Conservation (phyloP, 2,888 invertebrate species). For the Dromius quadrimaculatus region DNA sequence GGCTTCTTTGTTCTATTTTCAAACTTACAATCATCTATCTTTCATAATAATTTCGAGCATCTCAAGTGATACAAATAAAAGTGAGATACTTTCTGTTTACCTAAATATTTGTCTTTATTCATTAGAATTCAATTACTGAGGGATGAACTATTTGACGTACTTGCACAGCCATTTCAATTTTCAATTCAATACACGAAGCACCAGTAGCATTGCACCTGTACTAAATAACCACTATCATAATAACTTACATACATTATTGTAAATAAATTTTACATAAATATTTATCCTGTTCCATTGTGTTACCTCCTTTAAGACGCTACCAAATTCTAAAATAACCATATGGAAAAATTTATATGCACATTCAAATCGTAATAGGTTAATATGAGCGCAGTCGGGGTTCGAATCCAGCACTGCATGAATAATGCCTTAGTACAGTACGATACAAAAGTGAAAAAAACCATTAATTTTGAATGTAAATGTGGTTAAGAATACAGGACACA, state of each 20-base stretch:
- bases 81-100: no score
- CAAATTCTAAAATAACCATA: slow-evolving; percentile 7
- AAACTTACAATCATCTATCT: no score
- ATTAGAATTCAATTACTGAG: no score
- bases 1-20: no score
- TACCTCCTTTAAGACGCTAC: not conserved
- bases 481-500: slow-evolving; percentile 16
- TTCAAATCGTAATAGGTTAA: slow-evolving; percentile 16
- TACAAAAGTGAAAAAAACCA: slow-evolving; percentile 14
- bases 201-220: not conserved
- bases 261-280: slow-evolving; percentile 6
- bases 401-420: slow-evolving; percentile 3
- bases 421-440: slow-evolving; percentile 1
- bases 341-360: slow-evolving; percentile 18
- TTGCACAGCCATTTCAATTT: no score
- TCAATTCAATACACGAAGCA: slow-evolving; percentile 1
- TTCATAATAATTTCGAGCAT: no score
- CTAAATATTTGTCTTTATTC: no score
- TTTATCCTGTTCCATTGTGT: not conserved
- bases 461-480: slow-evolving; percentile 10
- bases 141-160: no score
- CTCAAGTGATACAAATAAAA: no score
- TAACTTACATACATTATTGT: slow-evolving; percentile 5
- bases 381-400: slow-evolving; percentile 2
- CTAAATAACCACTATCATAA: not conserved